Evolutionary conservation across 2,888 invertebrate genomes (phyloP).

Genomic region (Portevinia maculata): DNA sequence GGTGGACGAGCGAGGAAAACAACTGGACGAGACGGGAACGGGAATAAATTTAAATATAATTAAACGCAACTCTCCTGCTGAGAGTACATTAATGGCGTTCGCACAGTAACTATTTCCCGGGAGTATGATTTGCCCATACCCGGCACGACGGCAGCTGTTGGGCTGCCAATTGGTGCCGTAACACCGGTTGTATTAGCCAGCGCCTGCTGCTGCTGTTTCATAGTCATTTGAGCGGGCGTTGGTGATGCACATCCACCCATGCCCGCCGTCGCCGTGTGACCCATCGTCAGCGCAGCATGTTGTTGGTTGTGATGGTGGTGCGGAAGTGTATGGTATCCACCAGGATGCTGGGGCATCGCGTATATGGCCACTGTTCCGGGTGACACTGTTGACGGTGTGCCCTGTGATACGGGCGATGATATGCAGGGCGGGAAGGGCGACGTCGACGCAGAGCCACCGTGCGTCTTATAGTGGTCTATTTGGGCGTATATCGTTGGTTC

Average conservation of each 20-base stretch:
- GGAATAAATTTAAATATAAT: conserved; percentile 76
- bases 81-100: conserved; percentile 87
- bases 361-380: conserved; percentile 82
- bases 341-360: conserved; percentile 81
- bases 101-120: conserved; percentile 87
- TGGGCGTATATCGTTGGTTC: conserved; percentile 90
- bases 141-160: conserved; percentile 81
- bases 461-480: conserved; percentile 87
- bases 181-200: conserved; percentile 75
- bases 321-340: conserved; percentile 81
- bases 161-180: conserved; percentile 80
- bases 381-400: conserved; percentile 81
- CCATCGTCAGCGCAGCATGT: conserved; percentile 80
- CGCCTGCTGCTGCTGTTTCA: conserved; percentile 73
- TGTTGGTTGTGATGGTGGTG: conserved; percentile 81
- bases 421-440: conserved; percentile 83
- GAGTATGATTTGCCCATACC: conserved; percentile 82
- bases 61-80: conserved; percentile 89
- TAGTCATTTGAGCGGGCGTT: conserved; percentile 52
- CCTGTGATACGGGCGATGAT: conserved; percentile 81
- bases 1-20: conserved; percentile 9
- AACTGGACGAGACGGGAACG: conserved; percentile 8
- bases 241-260: conserved; percentile 77
- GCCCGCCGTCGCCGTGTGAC: conserved; percentile 77
- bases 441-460: conserved; percentile 77